Evolutionary conservation across 1,140 invertebrate genomes (phyloP), one percentile per base, ranked within the genome.

Genomic region (Triops longicaudatus): DNA sequence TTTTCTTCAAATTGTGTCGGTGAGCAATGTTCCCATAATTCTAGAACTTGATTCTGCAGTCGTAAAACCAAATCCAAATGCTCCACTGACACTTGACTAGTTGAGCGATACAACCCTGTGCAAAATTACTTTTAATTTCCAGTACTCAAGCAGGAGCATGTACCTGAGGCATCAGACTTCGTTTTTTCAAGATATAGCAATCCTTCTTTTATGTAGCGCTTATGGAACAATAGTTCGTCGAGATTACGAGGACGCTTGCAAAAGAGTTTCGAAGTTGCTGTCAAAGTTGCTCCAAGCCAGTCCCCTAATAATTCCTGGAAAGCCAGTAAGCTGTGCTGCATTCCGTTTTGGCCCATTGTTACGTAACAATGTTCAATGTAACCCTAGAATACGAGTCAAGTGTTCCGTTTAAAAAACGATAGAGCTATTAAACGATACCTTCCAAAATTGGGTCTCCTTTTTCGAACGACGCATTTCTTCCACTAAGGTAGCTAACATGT

Each of bases 401-500:
- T 63, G n/a, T 63, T 22, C 10, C 14, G 50, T 63, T 22, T 22
- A 5, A 63, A 1, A 63, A n/a, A 17, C 50, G 11, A 3, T 22
- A 6, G 22, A 63, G 50, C 14, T n/a, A 63, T 7, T 11, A 63
- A 63, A 22, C 6, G 14, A 14, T 63, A 88, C 88, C 83, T 87
- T 89, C 90, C 90, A 92, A 74, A 86, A 84, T 27, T 87, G 82
- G 26, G 91, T 83, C 44, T 87, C 88, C 3, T 85, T 83, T 81
- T 92, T 90, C 76, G 88, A 86, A 27, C 86, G 83, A 10, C 83
- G 84, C 85, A 93, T 89, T 3, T 85, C 83, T 28, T 88, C 86
- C 22, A 91, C 84, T 22, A 93, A 80, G 31, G 85, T 82, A n/a
- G 86, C 85, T 0, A 90, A 82, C n/a, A 83, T 84, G 1, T 90